A percentile compares a stretch with the other conserved stretches of the same genome.
Evolutionary conservation across 2,113 vertebrate genomes (phyloP).

Genomic region (human (Homo sapiens)): GRCh38 chr2:164478501-164479000

Average conservation of each 20-base stretch:
- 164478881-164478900: constrained; percentile 30
- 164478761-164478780: too few species aligned
- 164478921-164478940: constrained; percentile 50
- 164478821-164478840: neutral
- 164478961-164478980: neutral
- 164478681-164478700: neutral
- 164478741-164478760: neutral
- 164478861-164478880: constrained; percentile 35
- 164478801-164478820: neutral
- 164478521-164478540: neutral
- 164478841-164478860: neutral
- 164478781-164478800: constrained; percentile 15
- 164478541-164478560: neutral
- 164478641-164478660: neutral
- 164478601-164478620: neutral
- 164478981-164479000: constrained; percentile 9
- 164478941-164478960: constrained; percentile 54
- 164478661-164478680: neutral
- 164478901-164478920: constrained; percentile 26
- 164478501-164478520: neutral
- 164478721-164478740: neutral
- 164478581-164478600: neutral
- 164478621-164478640: neutral
- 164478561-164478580: neutral
- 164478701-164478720: neutral